Base-by-base conservation (phyloP, 1,140 invertebrate genomes). In the Polypedilum vanderplanki region DNA sequence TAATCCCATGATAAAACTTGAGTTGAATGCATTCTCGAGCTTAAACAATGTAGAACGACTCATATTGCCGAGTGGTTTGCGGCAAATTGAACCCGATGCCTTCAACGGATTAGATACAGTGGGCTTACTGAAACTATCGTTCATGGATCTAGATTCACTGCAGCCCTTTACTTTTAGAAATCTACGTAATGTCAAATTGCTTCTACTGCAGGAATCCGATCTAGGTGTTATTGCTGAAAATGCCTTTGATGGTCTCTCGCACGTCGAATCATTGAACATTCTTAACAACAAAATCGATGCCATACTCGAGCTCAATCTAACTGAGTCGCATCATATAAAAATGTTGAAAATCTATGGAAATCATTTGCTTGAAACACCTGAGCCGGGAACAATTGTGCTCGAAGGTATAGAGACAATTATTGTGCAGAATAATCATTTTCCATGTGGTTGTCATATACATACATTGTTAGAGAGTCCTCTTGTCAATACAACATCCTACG, bases 261-360 rank as follows among this genome's bases (percentile, higher is more conserved):
- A 87, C 76, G 88, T 93, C 2, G 88, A 89, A 12, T 87, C 84
- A 46, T 80, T 94, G 3, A 91, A 92, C 78, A 86, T 93, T 74
- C 81, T 91, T 5, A 93, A 93, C 79, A 93, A 93, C 80, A 94
- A 94, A 80, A 92, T 94, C 74, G 92, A 94, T 77, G 86, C 87
- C 0, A 88, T 94, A 17, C 89, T 92, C 78, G 88, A 90, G 77
- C 81, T 94, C 0, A 86, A 89, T 75, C 83, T 93, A 20, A 86
- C 85, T 0, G 84, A 85, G 15, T 88, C 90, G 40, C 90, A 90
- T 76, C 87, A 86, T 46, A 88, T 94, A 1, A 86, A 87, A 65
- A 83, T 86, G 12, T 81, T 94, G 0, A 87, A 89, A 77, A 86
- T 94, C 46, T 89, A 90, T 75, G 91, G 91, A 0, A 94, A 94